A percentile compares a stretch with the other conserved stretches of the same genome.
phyloP scores from a whole-genome alignment of 2,797 vertebrate species.

The Sebastes cheni region DNA sequence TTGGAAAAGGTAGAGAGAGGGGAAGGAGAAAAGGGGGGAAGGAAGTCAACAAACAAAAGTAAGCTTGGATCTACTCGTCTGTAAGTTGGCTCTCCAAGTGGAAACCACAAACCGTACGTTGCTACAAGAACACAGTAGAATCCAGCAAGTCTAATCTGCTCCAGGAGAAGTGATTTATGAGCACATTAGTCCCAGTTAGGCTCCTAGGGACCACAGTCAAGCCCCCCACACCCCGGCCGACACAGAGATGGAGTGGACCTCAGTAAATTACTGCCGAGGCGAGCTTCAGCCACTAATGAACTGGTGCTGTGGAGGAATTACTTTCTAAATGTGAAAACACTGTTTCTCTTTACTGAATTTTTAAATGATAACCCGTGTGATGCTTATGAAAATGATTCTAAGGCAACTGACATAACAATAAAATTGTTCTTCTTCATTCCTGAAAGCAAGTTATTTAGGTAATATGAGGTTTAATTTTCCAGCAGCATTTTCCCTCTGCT shows the following conservation, averaged over 20 bases:
- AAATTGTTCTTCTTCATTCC: not conserved
- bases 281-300: constrained; percentile 51
- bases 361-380: not conserved
- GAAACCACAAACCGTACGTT: constrained; percentile 55
- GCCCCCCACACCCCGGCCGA: constrained; percentile 32
- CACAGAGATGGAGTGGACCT: constrained; percentile 66
- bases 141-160: constrained; percentile 51
- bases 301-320: constrained; percentile 30
- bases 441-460: not conserved
- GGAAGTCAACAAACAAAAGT: constrained; percentile 16
- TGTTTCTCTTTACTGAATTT: constrained; percentile 9
- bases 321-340: constrained; percentile 20
- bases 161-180: constrained; percentile 72
- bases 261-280: constrained; percentile 55
- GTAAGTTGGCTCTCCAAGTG: constrained; percentile 44
- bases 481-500: not conserved
- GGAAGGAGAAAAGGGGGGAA: not conserved
- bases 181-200: constrained; percentile 65
- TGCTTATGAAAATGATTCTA: not conserved
- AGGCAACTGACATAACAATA: not conserved
- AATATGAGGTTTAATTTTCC: not conserved
- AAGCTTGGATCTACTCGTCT: constrained; percentile 27
- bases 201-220: constrained; percentile 55
- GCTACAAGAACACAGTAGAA: constrained; percentile 48
- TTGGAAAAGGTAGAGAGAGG: not conserved